A percentile compares a stretch with the other conserved stretches of the same genome.
Conservation (phyloP, 2,797 vertebrate genomes). For the Glyptemys insculpta region DNA sequence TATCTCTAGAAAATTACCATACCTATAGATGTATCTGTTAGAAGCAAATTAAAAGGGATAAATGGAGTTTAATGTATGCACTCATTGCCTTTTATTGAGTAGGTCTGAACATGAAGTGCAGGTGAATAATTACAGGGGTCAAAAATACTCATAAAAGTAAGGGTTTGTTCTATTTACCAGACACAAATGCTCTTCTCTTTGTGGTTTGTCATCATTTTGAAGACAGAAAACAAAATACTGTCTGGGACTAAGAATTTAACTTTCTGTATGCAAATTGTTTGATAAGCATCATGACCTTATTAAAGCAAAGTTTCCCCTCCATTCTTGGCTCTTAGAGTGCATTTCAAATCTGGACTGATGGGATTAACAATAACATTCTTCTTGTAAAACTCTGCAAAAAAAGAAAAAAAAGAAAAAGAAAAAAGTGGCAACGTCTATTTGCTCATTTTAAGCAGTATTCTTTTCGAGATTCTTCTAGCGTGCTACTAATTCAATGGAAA, state of each 20-base stretch:
- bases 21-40: background rate
- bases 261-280: conserved; percentile 51
- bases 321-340: conserved; percentile 21
- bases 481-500: background rate
- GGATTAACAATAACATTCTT: conserved; percentile 34
- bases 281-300: conserved; percentile 44
- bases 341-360: background rate
- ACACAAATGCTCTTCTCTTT: background rate
- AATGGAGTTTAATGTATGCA: background rate
- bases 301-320: conserved; percentile 50
- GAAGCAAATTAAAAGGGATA: background rate
- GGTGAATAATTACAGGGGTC: background rate
- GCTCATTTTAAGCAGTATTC: background rate
- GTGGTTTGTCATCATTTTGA: background rate
- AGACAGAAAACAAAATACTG: background rate
- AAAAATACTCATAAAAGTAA: background rate
- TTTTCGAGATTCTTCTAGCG: background rate
- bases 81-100: background rate
- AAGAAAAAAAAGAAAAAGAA: background rate
- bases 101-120: background rate
- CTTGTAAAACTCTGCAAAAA: background rate
- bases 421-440: conserved; percentile 11
- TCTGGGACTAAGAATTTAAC: conserved; percentile 34
- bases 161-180: background rate
- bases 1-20: rapidly evolving